phyloP scores from a whole-genome alignment of 2,113 vertebrate genomes.

The Ascaphus truei region DNA sequence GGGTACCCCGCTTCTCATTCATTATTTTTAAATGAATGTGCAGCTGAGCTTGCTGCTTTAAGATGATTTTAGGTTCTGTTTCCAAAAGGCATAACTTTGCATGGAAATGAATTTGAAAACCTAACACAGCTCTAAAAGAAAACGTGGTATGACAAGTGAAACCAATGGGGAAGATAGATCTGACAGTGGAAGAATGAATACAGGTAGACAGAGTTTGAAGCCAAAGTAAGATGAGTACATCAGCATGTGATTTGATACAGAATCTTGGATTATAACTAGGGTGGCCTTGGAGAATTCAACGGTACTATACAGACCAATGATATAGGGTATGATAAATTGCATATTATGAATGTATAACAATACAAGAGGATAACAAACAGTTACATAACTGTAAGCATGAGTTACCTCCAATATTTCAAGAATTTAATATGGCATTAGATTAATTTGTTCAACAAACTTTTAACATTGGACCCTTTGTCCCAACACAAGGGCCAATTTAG shows the following conservation, averaged over 20 bases:
- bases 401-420: too few relatives aligned
- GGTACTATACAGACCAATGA: background rate
- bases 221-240: conserved; percentile 22
- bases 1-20: too few relatives aligned
- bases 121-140: too few relatives aligned
- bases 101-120: too few relatives aligned
- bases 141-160: too few relatives aligned
- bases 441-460: background rate
- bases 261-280: background rate
- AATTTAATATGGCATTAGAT: background rate
- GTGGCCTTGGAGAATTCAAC: conserved; percentile 20
- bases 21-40: too few relatives aligned
- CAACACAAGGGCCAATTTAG: too few relatives aligned
- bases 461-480: background rate
- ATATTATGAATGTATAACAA: conserved; percentile 7
- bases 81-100: too few relatives aligned
- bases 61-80: too few relatives aligned
- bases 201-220: conserved; percentile 16
- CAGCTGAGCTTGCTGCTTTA: too few relatives aligned
- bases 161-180: too few relatives aligned
- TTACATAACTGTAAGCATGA: background rate
- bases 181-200: conserved; percentile 13
- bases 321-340: background rate
- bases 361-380: background rate
- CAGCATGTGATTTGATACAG: conserved; percentile 27